Evolutionary conservation across 2,797 vertebrate species (phyloP).

Genomic region (Lepidocolaptes lacrymiger): DNA sequence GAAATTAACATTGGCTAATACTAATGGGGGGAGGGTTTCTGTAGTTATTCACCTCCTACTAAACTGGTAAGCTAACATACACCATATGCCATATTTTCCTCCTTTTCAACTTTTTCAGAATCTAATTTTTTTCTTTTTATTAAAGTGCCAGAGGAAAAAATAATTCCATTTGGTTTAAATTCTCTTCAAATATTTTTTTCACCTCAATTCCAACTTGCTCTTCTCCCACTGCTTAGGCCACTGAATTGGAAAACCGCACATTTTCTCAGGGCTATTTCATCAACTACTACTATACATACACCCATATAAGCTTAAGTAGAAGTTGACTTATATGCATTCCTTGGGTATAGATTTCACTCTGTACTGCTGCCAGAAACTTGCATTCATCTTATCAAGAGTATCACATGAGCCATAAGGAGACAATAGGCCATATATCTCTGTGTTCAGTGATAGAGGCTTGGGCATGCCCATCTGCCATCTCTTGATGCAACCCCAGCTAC

Average conservation of each 20-base stretch:
- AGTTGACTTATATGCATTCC: conserved; percentile 57
- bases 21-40: neutral
- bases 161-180: neutral
- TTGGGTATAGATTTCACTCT: conserved; percentile 28
- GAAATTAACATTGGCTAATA: neutral
- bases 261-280: conserved; percentile 17
- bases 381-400: conserved; percentile 43
- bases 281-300: neutral
- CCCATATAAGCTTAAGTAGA: conserved; percentile 40
- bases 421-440: conserved; percentile 24
- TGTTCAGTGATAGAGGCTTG: neutral
- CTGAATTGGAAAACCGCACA: neutral
- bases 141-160: neutral
- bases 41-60: neutral
- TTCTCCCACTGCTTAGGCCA: neutral
- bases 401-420: conserved; percentile 35
- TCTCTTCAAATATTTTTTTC: neutral
- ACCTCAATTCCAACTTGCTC: neutral
- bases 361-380: conserved; percentile 34
- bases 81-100: neutral
- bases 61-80: neutral
- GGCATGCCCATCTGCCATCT: neutral
- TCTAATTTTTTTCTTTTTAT: neutral
- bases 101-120: neutral
- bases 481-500: neutral